Conservation (phyloP, 2,113 vertebrate species). For the Pipa parva region DNA sequence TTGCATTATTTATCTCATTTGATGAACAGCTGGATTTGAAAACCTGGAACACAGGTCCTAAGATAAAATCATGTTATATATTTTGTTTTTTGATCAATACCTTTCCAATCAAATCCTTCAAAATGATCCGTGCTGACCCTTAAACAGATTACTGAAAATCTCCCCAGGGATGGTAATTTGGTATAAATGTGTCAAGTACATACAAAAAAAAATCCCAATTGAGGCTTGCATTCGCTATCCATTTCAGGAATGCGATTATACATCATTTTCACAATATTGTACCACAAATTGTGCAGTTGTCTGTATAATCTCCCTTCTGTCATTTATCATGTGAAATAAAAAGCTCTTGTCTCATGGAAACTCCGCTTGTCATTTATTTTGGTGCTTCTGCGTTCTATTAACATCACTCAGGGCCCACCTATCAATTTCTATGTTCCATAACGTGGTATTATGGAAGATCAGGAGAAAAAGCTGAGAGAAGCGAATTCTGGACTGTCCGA, state of each 20-base stretch:
- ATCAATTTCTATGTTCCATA: constrained; percentile 14
- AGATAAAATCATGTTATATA: too few relatives aligned
- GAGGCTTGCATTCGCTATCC: neutral
- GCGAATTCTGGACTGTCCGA: too few relatives aligned
- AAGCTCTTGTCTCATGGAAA: neutral
- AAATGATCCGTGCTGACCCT: too few relatives aligned
- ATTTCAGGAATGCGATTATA: neutral
- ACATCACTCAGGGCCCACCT: constrained; percentile 19
- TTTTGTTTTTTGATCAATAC: too few relatives aligned
- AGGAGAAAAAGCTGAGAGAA: neutral
- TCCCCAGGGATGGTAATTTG: too few relatives aligned
- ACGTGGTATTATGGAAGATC: constrained; percentile 10
- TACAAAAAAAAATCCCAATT: too few relatives aligned
- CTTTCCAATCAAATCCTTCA: too few relatives aligned
- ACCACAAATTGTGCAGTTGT: neutral
- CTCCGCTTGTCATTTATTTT: constrained; percentile 26
- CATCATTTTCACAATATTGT: neutral
- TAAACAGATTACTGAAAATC: too few relatives aligned
- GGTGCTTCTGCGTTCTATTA: constrained; percentile 8
- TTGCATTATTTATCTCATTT: too few relatives aligned
- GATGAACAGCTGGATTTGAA: too few relatives aligned
- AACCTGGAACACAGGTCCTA: too few relatives aligned
- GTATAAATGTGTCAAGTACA: too few relatives aligned
- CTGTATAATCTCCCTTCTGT: neutral
- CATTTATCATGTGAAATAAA: constrained; percentile 27